Base-by-base conservation (phyloP, 30 jellyfish, hydroid and myxozoan genomes). In the Pelagia noctiluca region DNA sequence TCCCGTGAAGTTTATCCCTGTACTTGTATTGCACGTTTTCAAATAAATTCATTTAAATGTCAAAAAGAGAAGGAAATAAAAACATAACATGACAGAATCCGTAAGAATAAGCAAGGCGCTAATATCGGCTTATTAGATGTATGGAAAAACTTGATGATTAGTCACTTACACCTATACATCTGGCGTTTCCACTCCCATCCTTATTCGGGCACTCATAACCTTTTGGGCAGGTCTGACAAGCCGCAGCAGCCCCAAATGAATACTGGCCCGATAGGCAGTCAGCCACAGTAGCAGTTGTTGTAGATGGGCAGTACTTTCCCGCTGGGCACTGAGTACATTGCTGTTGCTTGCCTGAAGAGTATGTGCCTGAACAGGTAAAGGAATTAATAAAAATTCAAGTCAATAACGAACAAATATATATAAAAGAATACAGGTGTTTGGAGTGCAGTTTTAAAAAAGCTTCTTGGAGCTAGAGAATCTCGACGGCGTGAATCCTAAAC, bases 201-300 rank as follows among this genome's bases (percentile, higher is more conserved):
- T 53, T 81, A 25, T 33, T 50, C 0, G 99, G 99, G 83, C 99
- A 95, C 54, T 88, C 89, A 89, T 80, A 84, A 0, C 98, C 98
- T 21, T 57, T n/a, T 68, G 95, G 98, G 79, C 97, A 89, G 10
- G 78, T 30, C 26, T 61, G 52, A 65, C 99, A 95, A 22, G 70
- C 75, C 2, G 90, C 86, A 35, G 95, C 91, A 3, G 91, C 87
- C 22, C 96, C 97, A 73, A 36, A 75, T 3, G 99, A 82, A 76
- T 73, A 95, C 42, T 32, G 71, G 13, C 97, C 97, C 22, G 78
- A 33, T 31, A 82, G 87, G 63, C 98, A 92, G 61, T 53, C 86
- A 35, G 42, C 50, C 16, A 30, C 66, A 1, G 70, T 80, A 23
- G 79, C 84, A 1, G 18, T 68, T 1, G 88, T 37, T 48, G 95